phyloP scores from a whole-genome alignment of 2,113 vertebrate genomes.

The Tenebrosternarchus preto region DNA sequence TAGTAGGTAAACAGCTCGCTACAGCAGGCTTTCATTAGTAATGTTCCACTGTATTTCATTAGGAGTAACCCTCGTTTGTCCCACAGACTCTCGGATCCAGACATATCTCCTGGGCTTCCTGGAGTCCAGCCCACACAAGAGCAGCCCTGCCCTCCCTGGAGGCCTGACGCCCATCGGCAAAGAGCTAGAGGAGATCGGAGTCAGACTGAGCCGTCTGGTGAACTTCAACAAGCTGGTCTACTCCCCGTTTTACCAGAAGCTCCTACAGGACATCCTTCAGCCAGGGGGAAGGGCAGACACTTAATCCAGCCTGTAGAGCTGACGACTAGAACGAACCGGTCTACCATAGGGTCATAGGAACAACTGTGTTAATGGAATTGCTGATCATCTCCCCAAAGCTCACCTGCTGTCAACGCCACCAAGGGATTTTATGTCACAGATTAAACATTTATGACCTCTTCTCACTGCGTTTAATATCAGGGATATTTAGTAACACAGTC shows the following conservation, averaged over 20 bases:
- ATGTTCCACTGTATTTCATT: no score
- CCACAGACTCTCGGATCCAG: constrained; percentile 85
- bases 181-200: constrained; percentile 86
- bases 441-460: constrained; percentile 6
- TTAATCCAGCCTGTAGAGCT: not conserved
- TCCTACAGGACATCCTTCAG: constrained; percentile 79
- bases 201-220: constrained; percentile 85
- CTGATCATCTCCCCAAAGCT: constrained; percentile 20
- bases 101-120: constrained; percentile 83
- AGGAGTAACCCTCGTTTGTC: constrained; percentile 27
- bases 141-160: constrained; percentile 78
- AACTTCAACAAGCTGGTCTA: constrained; percentile 97
- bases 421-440: constrained; percentile 19
- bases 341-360: constrained; percentile 9
- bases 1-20: no score
- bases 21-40: no score
- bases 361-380: constrained; percentile 17
- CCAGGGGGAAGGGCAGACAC: constrained; percentile 56
- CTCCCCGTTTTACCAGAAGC: constrained; percentile 88
- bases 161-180: constrained; percentile 84
- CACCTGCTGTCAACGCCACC: constrained; percentile 24
- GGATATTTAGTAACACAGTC: constrained; percentile 28
- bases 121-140: constrained; percentile 78
- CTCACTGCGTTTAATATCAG: constrained; percentile 28
- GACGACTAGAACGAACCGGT: not conserved